Percentiles rank a stretch among this genome's conserved stretches.
phyloP scores from a whole-genome alignment of 2,797 vertebrate genomes.

The Bryconaethiops microstoma region DNA sequence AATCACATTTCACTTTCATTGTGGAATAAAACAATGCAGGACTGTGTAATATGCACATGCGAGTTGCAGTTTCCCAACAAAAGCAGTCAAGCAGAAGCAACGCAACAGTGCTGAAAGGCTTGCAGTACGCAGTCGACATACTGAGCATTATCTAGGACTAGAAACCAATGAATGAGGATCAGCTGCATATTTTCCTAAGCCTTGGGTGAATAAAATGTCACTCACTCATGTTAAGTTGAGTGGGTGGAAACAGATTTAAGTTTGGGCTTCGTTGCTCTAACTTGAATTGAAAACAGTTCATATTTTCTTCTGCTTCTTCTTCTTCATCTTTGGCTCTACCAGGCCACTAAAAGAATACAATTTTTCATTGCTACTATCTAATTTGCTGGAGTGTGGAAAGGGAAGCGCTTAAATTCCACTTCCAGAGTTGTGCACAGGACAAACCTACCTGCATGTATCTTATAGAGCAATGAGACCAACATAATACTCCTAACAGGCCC shows the following conservation, averaged over 20 bases:
- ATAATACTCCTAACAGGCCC: not conserved
- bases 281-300: not conserved
- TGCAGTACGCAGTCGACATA: not conserved
- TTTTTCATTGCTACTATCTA: not conserved
- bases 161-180: not conserved
- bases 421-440: not conserved
- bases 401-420: not conserved
- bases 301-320: not conserved
- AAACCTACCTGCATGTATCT: not conserved
- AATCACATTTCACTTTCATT: conserved; percentile 22
- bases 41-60: not conserved
- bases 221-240: not conserved
- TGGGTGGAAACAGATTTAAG: not conserved
- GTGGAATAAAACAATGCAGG: not conserved
- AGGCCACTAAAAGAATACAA: no score
- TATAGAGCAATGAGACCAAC: not conserved
- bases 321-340: not conserved
- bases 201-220: not conserved
- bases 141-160: not conserved
- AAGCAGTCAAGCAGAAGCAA: not conserved
- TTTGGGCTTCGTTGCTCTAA: not conserved
- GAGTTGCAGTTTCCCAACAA: conserved; percentile 4
- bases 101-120: not conserved
- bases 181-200: not conserved
- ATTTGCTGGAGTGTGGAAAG: not conserved